Conservation (phyloP, 1,140 invertebrate genomes). For the Paracyclopina nana region DNA sequence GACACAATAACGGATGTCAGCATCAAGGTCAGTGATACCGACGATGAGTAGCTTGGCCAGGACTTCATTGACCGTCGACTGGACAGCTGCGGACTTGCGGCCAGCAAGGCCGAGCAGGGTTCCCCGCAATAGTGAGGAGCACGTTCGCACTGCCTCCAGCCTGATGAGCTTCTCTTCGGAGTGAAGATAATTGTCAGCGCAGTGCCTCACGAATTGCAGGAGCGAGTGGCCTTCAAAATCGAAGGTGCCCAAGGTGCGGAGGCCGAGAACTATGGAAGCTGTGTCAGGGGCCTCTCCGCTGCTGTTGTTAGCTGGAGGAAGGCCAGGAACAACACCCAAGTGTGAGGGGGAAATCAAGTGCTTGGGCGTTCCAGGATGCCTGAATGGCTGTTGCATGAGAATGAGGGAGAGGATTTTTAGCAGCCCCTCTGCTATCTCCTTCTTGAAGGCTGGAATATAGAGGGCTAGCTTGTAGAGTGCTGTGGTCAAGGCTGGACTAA, state of each 20-base stretch:
- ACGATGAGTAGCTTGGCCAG: conserved; percentile 46
- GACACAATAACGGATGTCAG: conserved; percentile 81
- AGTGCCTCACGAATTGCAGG: conserved; percentile 64
- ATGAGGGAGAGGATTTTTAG: conserved; percentile 67
- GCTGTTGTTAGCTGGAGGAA: conserved; percentile 18
- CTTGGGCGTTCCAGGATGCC: conserved; percentile 44
- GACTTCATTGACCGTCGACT: conserved; percentile 66
- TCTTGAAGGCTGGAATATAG: conserved; percentile 64
- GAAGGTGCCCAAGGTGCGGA: conserved; percentile 83
- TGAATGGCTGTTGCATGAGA: conserved; percentile 63
- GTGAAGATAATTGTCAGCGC: conserved; percentile 76
- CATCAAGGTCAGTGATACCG: conserved; percentile 34
- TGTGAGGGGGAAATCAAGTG: conserved; percentile 18
- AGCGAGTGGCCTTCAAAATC: conserved; percentile 55
- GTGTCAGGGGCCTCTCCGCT: conserved; percentile 27
- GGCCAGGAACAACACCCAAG: not conserved
- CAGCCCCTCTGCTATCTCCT: conserved; percentile 75
- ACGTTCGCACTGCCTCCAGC: conserved; percentile 81
- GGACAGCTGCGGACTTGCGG: conserved; percentile 50
- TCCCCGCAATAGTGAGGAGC: conserved; percentile 57
- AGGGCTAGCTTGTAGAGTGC: conserved; percentile 71
- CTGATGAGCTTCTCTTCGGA: conserved; percentile 79
- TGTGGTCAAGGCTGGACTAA: conserved; percentile 71
- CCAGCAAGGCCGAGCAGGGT: conserved; percentile 22
- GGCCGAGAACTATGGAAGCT: conserved; percentile 63